Conservation (phyloP, 1,140 invertebrate species). For the Zaprionus capensis region DNA sequence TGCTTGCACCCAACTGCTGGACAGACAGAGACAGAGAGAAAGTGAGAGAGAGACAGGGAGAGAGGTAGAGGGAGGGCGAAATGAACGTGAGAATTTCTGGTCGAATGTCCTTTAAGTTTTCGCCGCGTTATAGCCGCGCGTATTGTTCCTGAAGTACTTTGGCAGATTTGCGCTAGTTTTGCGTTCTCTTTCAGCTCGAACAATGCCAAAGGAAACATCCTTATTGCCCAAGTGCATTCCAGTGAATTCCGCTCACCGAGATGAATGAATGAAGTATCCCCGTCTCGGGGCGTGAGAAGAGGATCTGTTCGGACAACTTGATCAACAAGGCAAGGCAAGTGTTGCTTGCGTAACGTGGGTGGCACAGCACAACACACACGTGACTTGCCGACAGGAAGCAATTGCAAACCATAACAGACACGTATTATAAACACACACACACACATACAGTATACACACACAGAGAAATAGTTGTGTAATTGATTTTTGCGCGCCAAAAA, state of each 20-base stretch:
- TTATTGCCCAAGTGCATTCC: slow-evolving; percentile 63
- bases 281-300: slow-evolving; percentile 67
- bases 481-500: slow-evolving; percentile 73
- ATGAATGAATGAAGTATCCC: slow-evolving; percentile 41
- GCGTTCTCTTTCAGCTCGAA: slow-evolving; percentile 7
- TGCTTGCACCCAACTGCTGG: slow-evolving; percentile 26
- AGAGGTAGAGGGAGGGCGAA: slow-evolving; percentile 10
- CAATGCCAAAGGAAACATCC: slow-evolving; percentile 32
- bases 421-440: slow-evolving; percentile 12
- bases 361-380: slow-evolving; percentile 50
- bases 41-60: not conserved
- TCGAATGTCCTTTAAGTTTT: slow-evolving; percentile 77
- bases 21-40: not conserved
- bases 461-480: not conserved
- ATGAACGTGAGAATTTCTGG: slow-evolving; percentile 72
- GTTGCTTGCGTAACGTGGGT: slow-evolving; percentile 65
- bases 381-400: slow-evolving; percentile 62
- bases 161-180: slow-evolving; percentile 77
- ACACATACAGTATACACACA: slow-evolving; percentile 8
- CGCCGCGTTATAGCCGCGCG: slow-evolving; percentile 53
- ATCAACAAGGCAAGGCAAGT: slow-evolving; percentile 34
- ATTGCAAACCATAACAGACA: slow-evolving; percentile 19
- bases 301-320: slow-evolving; percentile 53
- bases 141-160: slow-evolving; percentile 70
- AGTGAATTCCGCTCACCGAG: slow-evolving; percentile 45